These are phyloP conservation scores for Spicauda simplicius DNA, from an alignment of 2,888 invertebrate genomes.

Conservation along the genomic window DNA sequence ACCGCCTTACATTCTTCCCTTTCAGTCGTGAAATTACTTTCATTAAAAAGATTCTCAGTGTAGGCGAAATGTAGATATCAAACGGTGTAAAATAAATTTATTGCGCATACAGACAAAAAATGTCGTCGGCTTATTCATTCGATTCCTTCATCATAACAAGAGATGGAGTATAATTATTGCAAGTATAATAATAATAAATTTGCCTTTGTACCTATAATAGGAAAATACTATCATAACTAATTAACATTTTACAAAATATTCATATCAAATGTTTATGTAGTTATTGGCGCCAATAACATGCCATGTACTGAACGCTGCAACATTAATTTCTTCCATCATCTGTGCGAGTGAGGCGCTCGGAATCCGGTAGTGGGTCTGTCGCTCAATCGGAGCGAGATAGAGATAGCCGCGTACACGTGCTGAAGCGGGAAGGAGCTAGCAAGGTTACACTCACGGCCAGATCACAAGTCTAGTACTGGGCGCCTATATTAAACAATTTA, in stretches of 20 bases:
- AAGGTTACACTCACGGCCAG: constrained; percentile 78
- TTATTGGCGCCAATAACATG: not conserved
- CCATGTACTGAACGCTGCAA: constrained; percentile 20
- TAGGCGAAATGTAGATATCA: too few species aligned
- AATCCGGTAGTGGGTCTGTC: constrained; percentile 71
- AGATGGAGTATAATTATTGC: too few species aligned
- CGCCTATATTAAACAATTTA: constrained; percentile 37
- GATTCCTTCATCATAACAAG: too few species aligned
- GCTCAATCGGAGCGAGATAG: constrained; percentile 57
- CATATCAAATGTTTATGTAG: not conserved
- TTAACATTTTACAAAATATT: constrained; percentile 1
- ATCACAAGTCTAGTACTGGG: constrained; percentile 54
- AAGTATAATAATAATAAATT: too few species aligned
- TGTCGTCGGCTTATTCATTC: too few species aligned
- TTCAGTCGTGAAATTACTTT: too few species aligned
- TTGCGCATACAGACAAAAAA: too few species aligned
- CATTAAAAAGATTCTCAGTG: too few species aligned
- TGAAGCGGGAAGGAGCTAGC: constrained; percentile 63
- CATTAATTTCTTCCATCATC: constrained; percentile 35
- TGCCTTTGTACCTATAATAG: not conserved
- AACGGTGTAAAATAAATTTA: too few species aligned
- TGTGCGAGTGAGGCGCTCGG: constrained; percentile 55
- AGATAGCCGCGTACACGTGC: constrained; percentile 44
- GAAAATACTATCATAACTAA: not conserved
- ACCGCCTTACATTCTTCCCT: too few species aligned